A percentile compares a stretch with the other conserved stretches of the same genome.
Conservation (phyloP, 53 echinoderm and acorn worm species). For the Hippasteria phrygiana region DNA sequence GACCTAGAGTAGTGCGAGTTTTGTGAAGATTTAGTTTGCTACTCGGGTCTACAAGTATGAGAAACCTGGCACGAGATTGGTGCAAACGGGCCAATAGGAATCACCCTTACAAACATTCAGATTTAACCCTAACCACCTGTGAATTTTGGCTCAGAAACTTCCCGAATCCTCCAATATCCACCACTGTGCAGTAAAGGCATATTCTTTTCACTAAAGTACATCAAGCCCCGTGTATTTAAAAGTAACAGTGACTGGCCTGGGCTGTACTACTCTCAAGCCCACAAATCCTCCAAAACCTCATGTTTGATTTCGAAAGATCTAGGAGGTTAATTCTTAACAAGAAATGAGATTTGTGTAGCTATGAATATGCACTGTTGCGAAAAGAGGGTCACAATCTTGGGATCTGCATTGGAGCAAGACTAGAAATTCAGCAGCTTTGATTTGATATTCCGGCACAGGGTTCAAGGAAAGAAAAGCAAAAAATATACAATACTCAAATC, state of each 20-base stretch:
- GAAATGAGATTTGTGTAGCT: no score
- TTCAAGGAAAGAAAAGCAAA: not conserved
- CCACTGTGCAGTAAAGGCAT: no score
- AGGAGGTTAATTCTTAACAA: no score
- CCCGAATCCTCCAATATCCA: no score
- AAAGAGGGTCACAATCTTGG: not conserved
- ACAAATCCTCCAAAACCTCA: no score
- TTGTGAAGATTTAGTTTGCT: no score
- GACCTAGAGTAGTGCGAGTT: not conserved
- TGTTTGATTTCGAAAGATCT: no score
- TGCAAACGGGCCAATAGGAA: not conserved
- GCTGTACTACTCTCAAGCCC: no score
- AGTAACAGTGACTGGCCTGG: no score
- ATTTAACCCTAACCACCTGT: not conserved
- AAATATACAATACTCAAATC: not conserved
- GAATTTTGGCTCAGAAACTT: not conserved
- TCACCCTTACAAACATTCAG: not conserved
- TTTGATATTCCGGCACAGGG: not conserved
- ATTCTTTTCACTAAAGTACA: no score
- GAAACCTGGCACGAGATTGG: not conserved
- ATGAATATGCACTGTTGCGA: not conserved
- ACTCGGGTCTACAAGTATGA: no score
- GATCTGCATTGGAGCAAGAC: not conserved
- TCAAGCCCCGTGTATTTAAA: no score
- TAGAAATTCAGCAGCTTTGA: conserved; percentile 15